These are phyloP conservation scores for Saturnia pavonia DNA, from an alignment of 2,888 invertebrate genomes.

Conservation along the genomic window DNA sequence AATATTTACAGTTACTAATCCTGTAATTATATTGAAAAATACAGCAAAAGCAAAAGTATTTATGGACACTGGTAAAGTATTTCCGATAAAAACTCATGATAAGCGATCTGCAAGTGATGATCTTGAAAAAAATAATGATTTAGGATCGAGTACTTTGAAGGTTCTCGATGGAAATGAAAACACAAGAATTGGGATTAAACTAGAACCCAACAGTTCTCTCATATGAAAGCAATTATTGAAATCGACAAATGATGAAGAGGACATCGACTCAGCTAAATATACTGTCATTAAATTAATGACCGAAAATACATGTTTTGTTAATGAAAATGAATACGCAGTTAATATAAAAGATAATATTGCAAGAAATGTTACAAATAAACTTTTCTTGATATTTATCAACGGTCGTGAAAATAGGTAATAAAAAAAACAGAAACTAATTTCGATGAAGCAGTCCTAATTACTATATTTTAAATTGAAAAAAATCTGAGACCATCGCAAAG, in stretches of 20 bases:
- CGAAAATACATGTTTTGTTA: constrained; percentile 38
- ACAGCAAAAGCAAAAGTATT: not conserved
- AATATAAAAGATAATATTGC: not conserved
- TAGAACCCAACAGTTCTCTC: not conserved
- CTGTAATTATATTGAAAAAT: not conserved
- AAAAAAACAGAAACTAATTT: not conserved
- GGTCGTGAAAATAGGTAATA: not conserved
- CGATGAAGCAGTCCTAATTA: not conserved
- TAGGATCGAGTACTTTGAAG: constrained; percentile 43
- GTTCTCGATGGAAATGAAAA: constrained; percentile 43
- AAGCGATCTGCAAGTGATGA: constrained; percentile 44
- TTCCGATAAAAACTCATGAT: constrained; percentile 37
- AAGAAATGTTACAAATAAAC: not conserved
- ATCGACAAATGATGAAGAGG: constrained; percentile 21
- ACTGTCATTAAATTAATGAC: constrained; percentile 40
- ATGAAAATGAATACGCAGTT: constrained; percentile 25
- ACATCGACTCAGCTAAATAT: constrained; percentile 24
- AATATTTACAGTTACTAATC: not conserved
- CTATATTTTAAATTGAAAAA: not conserved
- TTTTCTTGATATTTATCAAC: not conserved
- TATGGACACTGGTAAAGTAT: not conserved
- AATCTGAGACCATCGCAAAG: not conserved
- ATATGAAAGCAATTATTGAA: too few species aligned
- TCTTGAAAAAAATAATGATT: constrained; percentile 23
- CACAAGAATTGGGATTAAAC: constrained; percentile 16